Evolutionary conservation across 2,113 vertebrate species (phyloP), one percentile per base, ranked within the genome.

Genomic region (Bombycilla garrulus): DNA sequence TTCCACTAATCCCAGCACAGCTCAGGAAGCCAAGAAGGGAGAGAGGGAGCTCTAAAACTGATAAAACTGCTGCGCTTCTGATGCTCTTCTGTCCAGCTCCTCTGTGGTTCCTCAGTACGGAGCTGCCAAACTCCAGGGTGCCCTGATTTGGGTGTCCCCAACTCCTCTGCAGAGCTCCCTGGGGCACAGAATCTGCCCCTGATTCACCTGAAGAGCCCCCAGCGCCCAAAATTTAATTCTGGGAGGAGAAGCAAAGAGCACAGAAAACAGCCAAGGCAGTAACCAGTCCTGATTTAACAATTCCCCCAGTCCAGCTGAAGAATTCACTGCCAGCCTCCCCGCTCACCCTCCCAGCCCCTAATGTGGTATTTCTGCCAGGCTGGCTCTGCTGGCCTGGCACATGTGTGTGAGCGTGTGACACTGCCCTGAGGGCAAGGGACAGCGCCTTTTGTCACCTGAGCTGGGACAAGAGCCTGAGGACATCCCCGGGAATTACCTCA

Each of bases 401-500:
- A 11, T 5, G 53, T 31, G 72, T 33, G 22, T 56, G 57, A 84
- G 36, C 85, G 83, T 84, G 96, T 97, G 95, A 97, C 81, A 83
- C 31, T 4, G 58, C 36, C 9, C 21, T 19, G 66, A 70, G 74
- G 91, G 48, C 57, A 69, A 12, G 66, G 70, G 80, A 21, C 78
- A 31, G 67, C 6, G n/a, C 20, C 83, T 40, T 90, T 77, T 14
- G 25, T 62, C 76, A 91, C 88, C 69, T 81, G 33, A 77, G 79
- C 88, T 65, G 36, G 70, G 79, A 64, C 86, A 92, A 15, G 19
- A 69, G 70, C 81, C 88, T 56, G 50, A 95, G 93, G 88, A 84
- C 95, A 93, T 86, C 65, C 83, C 76, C 84, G 90, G 79, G 89
- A 96, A 94, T 96, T 45, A 97, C 72, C 93, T 80, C 91, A 44